Evolutionary conservation across 2,113 vertebrate genomes (phyloP).

Genomic region (Leptobrachium leishanense): DNA sequence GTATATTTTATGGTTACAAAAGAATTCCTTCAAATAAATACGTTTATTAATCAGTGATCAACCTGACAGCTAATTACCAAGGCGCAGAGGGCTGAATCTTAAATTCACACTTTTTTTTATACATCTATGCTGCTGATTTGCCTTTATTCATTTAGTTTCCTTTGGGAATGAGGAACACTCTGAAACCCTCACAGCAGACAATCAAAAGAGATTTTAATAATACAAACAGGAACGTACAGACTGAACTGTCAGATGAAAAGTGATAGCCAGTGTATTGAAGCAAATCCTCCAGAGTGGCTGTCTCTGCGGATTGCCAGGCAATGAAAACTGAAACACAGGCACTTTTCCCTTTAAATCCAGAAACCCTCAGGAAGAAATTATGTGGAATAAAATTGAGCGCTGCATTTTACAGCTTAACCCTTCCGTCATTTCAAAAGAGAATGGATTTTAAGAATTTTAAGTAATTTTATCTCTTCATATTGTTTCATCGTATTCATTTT

Average conservation of each 20-base stretch:
- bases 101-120: slow-evolving; percentile 3
- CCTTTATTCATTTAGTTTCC: slow-evolving; percentile 40
- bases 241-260: slow-evolving; percentile 42
- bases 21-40: slow-evolving; percentile 14
- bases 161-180: slow-evolving; percentile 6
- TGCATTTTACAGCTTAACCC: neutral
- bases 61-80: slow-evolving; percentile 36
- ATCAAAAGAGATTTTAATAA: slow-evolving; percentile 22
- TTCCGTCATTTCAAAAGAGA: neutral
- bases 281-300: slow-evolving; percentile 24
- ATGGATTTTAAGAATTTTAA: neutral
- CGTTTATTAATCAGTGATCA: slow-evolving; percentile 35
- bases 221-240: slow-evolving; percentile 41
- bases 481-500: neutral
- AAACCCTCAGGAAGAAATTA: slow-evolving; percentile 30
- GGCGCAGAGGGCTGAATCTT: neutral
- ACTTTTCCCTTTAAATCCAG: slow-evolving; percentile 37
- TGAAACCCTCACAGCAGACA: slow-evolving; percentile 18
- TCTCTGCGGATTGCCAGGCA: slow-evolving; percentile 39
- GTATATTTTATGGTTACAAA: slow-evolving; percentile 24
- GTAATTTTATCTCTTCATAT: neutral
- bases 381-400: slow-evolving; percentile 11
- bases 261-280: slow-evolving; percentile 26
- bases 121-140: slow-evolving; percentile 18
- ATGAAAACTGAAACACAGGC: slow-evolving; percentile 29